phyloP scores from a whole-genome alignment of 2,797 vertebrate genomes.

The Melanotaenia trifasciata region DNA sequence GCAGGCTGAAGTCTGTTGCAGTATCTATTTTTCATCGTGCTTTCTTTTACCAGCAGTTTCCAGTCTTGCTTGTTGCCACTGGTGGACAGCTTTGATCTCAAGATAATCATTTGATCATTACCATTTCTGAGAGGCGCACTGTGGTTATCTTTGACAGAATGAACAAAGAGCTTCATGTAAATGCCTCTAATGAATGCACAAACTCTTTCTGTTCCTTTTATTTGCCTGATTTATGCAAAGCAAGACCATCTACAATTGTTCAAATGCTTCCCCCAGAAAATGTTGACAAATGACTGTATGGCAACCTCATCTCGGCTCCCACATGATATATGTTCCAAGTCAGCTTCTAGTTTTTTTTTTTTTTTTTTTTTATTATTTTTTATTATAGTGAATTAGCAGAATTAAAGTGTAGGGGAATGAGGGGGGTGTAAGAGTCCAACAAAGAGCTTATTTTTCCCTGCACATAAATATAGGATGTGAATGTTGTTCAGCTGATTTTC shows the following conservation, averaged over 20 bases:
- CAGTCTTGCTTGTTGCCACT: conserved; percentile 24
- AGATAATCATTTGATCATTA: conserved; percentile 69
- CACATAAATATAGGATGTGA: no score
- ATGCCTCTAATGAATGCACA: conserved; percentile 62
- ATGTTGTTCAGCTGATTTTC: neutral
- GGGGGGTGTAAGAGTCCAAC: neutral
- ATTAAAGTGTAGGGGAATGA: neutral
- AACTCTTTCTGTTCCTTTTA: conserved; percentile 24
- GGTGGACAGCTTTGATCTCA: conserved; percentile 61
- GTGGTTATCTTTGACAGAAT: conserved; percentile 51
- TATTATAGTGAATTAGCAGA: neutral
- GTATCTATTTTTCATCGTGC: conserved; percentile 25
- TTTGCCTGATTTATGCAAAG: conserved; percentile 51
- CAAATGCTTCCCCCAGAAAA: conserved; percentile 28
- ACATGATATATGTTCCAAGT: conserved; percentile 12
- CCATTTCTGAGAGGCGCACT: conserved; percentile 49
- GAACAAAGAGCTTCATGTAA: conserved; percentile 67
- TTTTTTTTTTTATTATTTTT: neutral
- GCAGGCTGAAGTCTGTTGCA: conserved; percentile 34
- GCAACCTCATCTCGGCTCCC: neutral
- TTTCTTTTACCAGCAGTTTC: conserved; percentile 33
- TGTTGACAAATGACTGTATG: conserved; percentile 29
- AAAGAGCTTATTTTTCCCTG: conserved; percentile 3
- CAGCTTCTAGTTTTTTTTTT: neutral
- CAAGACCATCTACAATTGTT: conserved; percentile 38